A percentile compares a stretch with the other conserved stretches of the same genome.
Evolutionary conservation across 2,797 vertebrate species (phyloP).

Genomic region (Acrossocheilus fasciatus): DNA sequence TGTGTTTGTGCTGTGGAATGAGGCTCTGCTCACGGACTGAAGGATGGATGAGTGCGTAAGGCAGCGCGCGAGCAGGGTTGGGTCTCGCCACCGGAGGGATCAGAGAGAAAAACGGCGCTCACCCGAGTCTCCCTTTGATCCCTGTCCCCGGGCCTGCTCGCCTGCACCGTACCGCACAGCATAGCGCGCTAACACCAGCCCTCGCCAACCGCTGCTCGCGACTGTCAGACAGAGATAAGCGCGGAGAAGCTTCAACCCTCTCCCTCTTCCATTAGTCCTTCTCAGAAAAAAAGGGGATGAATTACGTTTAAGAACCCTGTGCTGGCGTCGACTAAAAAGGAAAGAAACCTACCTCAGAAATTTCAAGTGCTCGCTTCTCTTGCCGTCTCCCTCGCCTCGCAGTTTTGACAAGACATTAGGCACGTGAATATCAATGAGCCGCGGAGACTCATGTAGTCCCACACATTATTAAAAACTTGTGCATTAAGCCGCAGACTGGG

Average conservation of each 20-base stretch:
- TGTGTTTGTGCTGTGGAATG: slow-evolving; percentile 57
- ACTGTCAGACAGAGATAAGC: slow-evolving; percentile 99
- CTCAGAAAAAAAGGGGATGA: slow-evolving; percentile 79
- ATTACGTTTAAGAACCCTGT: slow-evolving; percentile 82
- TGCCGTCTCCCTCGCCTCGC: slow-evolving; percentile 74
- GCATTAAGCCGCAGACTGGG: slow-evolving; percentile 83
- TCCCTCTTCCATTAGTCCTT: slow-evolving; percentile 79
- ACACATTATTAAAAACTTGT: slow-evolving; percentile 83
- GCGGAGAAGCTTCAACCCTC: slow-evolving; percentile 81
- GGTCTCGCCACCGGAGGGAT: slow-evolving; percentile 75
- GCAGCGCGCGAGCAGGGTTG: slow-evolving; percentile 28
- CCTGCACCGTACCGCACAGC: slow-evolving; percentile 84
- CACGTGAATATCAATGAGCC: slow-evolving; percentile 84
- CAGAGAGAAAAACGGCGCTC: slow-evolving; percentile 86
- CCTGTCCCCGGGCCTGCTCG: slow-evolving; percentile 96
- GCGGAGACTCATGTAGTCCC: slow-evolving; percentile 74
- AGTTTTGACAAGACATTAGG: slow-evolving; percentile 82
- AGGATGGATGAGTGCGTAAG: slow-evolving; percentile 55
- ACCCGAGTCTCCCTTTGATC: slow-evolving; percentile 93
- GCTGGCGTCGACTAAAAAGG: slow-evolving; percentile 74
- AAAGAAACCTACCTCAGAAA: slow-evolving; percentile 56
- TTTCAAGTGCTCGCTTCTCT: slow-evolving; percentile 71
- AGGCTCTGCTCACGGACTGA: background rate
- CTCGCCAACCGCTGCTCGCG: slow-evolving; percentile 96
- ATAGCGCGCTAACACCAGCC: slow-evolving; percentile 88